Evolutionary conservation across 1,140 invertebrate genomes (phyloP).

Genomic region (Macrocentrus cingulum): DNA sequence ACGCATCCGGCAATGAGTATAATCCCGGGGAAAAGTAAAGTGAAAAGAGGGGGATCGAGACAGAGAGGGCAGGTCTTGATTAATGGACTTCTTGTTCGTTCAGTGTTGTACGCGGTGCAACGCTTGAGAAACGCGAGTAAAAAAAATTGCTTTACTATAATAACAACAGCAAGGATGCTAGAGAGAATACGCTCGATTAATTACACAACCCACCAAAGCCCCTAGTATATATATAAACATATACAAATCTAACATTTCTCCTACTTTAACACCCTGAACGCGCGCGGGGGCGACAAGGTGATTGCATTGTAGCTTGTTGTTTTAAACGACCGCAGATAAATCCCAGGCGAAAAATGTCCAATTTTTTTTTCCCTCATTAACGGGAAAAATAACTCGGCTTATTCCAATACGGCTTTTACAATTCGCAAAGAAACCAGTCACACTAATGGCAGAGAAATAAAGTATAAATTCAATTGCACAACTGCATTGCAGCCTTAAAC

Average conservation of each 20-base stretch:
- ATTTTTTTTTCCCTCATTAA: slow-evolving; percentile 18
- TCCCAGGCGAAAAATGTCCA: slow-evolving; percentile 25
- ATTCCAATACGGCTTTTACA: no score
- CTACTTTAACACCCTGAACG: neutral
- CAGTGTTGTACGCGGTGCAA: slow-evolving; percentile 20
- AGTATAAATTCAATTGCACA: no score
- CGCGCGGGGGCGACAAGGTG: slow-evolving; percentile 14
- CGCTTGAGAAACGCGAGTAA: neutral
- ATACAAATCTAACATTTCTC: neutral
- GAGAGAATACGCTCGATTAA: slow-evolving; percentile 32
- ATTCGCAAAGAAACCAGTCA: no score
- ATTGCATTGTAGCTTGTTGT: slow-evolving; percentile 29
- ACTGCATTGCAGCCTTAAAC: no score
- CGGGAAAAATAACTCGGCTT: neutral
- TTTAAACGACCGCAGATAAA: slow-evolving; percentile 30
- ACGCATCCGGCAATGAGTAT: no score
- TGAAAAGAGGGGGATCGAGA: neutral
- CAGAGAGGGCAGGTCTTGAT: slow-evolving; percentile 26
- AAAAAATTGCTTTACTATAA: slow-evolving; percentile 28
- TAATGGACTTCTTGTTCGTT: slow-evolving; percentile 35
- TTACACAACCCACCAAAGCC: slow-evolving; percentile 12
- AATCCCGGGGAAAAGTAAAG: slow-evolving; percentile 11
- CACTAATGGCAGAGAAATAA: no score
- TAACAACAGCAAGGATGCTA: slow-evolving; percentile 28
- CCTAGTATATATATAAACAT: slow-evolving; percentile 12